Percentiles rank a stretch among this genome's conserved stretches.
These are phyloP conservation scores for Phrynocephalus forsythii DNA, from an alignment of 2,797 vertebrate species.

Conservation along the genomic window DNA sequence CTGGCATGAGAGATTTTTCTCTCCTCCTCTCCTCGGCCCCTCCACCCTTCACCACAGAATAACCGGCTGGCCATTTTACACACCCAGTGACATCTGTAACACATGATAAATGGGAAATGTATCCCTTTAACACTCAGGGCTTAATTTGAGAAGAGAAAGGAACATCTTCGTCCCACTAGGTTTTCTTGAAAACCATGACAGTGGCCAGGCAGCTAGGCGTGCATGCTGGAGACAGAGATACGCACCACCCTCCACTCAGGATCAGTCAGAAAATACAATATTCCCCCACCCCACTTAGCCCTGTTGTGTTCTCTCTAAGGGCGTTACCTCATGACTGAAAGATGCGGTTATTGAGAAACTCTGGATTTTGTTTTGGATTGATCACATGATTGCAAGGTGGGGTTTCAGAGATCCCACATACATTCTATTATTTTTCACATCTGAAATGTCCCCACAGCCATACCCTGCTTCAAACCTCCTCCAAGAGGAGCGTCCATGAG, in stretches of 20 bases:
- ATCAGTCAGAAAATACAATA: constrained; percentile 2
- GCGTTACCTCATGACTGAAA: too few species aligned
- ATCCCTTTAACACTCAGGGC: neutral
- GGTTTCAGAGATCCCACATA: too few species aligned
- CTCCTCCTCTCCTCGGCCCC: neutral
- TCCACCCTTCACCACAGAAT: neutral
- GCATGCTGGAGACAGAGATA: neutral
- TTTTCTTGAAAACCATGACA: neutral
- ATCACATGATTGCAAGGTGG: too few species aligned
- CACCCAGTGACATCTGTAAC: accelerated
- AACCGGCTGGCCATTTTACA: neutral
- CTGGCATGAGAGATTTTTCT: neutral
- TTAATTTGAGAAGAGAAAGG: neutral
- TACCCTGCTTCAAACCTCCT: too few species aligned
- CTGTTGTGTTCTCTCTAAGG: too few species aligned
- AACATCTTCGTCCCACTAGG: neutral
- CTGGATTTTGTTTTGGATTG: too few species aligned
- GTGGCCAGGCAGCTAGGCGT: neutral
- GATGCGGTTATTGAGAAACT: too few species aligned
- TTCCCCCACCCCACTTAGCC: too few species aligned
- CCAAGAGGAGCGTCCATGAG: too few species aligned
- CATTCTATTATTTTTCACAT: too few species aligned
- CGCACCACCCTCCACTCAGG: neutral
- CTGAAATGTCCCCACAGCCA: too few species aligned
- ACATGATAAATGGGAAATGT: neutral